phyloP scores from a whole-genome alignment of 2,797 vertebrate genomes.

The Pseudomugil tenellus region DNA sequence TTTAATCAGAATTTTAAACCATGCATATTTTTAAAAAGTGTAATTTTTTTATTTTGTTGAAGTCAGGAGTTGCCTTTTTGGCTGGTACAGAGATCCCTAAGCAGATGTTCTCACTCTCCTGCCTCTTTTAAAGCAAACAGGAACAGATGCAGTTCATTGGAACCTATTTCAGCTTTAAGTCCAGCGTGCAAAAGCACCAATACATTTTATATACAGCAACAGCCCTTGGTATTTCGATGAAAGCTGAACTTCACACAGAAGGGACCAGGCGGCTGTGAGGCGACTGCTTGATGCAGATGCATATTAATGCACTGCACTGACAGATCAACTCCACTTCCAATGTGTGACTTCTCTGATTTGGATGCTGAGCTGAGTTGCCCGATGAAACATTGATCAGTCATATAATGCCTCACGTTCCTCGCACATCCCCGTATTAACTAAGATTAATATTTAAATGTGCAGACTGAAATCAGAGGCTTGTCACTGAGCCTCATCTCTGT shows the following conservation, averaged over 20 bases:
- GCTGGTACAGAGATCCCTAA: conserved; percentile 28
- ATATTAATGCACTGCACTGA: conserved; percentile 18
- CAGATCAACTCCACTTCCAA: conserved; percentile 14
- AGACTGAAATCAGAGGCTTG: conserved; percentile 30
- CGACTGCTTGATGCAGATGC: conserved; percentile 11
- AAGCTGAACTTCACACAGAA: conserved; percentile 3
- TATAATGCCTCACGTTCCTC: neutral
- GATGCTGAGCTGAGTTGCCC: conserved; percentile 11
- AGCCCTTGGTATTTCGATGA: conserved; percentile 13
- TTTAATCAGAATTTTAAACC: neutral
- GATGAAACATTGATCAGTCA: conserved; percentile 5
- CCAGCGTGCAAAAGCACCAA: neutral
- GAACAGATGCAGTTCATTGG: neutral
- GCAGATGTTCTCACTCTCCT: conserved; percentile 1
- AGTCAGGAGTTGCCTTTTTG: conserved; percentile 21
- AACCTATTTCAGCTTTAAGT: neutral
- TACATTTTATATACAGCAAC: neutral
- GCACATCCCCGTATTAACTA: neutral
- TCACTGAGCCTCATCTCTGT: neutral
- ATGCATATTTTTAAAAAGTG: neutral
- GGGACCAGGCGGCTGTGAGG: neutral
- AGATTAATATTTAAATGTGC: conserved; percentile 13
- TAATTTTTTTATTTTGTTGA: conserved; percentile 19
- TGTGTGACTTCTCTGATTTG: neutral
- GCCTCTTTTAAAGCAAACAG: conserved; percentile 21